Conservation (phyloP, 2,113 vertebrate genomes). For the human (Homo sapiens) region DNA sequence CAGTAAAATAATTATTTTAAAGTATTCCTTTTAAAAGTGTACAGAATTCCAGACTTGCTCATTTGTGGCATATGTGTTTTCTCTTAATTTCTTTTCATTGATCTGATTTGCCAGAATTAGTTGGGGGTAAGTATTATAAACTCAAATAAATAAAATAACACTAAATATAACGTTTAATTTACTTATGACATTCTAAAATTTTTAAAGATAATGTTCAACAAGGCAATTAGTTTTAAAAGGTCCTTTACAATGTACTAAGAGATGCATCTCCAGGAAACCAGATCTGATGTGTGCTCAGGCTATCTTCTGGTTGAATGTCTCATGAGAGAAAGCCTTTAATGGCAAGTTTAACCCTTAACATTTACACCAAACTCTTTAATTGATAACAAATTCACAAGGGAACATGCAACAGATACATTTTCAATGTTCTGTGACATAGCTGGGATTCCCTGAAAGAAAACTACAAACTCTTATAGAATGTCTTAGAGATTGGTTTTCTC, state of each 20-base stretch:
- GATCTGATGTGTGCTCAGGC: not conserved
- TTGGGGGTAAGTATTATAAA: not conserved
- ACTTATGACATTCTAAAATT: not conserved
- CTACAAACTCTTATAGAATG: rapidly evolving
- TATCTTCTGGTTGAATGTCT: not conserved
- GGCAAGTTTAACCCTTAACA: not conserved
- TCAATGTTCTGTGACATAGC: not conserved
- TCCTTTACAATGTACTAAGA: not conserved
- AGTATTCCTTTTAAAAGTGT: not conserved
- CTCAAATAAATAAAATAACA: not conserved
- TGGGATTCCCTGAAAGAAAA: not conserved
- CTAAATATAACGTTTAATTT: not conserved
- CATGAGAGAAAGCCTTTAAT: not conserved
- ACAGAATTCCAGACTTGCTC: not conserved
- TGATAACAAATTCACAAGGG: not conserved
- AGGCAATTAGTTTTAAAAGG: not conserved
- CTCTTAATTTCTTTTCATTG: not conserved
- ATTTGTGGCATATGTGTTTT: not conserved
- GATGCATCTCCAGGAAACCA: not conserved
- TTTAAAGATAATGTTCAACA: not conserved
- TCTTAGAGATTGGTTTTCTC: not conserved
- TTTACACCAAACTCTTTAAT: not conserved
- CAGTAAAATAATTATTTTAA: not conserved
- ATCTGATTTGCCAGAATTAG: not conserved
- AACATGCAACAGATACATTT: not conserved